Evolutionary conservation across 2,797 vertebrate species (phyloP), one percentile per base, ranked within the genome.

Genomic region (Bradypodion pumilum): DNA sequence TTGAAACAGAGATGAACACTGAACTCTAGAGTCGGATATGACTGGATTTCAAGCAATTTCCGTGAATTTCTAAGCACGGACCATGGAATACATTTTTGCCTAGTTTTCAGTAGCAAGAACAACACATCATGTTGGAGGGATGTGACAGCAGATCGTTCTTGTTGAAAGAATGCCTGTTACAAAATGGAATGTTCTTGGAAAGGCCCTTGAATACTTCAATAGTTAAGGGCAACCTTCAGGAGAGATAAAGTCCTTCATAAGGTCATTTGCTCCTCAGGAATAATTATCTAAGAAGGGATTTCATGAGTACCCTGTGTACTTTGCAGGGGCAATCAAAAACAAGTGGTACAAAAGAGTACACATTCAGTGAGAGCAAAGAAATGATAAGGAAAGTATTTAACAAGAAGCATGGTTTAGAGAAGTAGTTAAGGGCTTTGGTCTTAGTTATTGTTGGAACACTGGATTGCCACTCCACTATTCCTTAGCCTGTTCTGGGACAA

Each of bases 171-270:
- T 62, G 40, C 40, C 13, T 74, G 69, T 82, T 82, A 63, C 56
- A 62, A 74, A 74, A 73, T 35, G 29, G 69, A 46, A 81, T 81
- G 69, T 81, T 74, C 80, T 74, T 81, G 80, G 69, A 81, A 81
- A 46, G 69, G 29, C 8, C 21, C 8, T 40, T 59, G 4, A 40
- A 32, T 40, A 3, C n/a, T 52, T 25, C 46, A 70, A 40, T 10
- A 80, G 69, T 15, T 40, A 21, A 80, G 37, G 35, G 6, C 35
- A 46, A 62, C 40, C 29, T 81, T 46, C 35, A 59, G 35, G 46
- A 23, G 0, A 87, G 82, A 60, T 59, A 29, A n/a, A 49, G 19
- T 68, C 16, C 35, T 23, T 59, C 40, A 82, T 82, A 85, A 66
- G 9, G 21, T 49, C 65, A 52, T 74, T 29, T 29, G 27, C 72